Evolutionary conservation across 2,888 invertebrate genomes (phyloP), one percentile per base, ranked within the genome.

Genomic region (Agrotis segetum): DNA sequence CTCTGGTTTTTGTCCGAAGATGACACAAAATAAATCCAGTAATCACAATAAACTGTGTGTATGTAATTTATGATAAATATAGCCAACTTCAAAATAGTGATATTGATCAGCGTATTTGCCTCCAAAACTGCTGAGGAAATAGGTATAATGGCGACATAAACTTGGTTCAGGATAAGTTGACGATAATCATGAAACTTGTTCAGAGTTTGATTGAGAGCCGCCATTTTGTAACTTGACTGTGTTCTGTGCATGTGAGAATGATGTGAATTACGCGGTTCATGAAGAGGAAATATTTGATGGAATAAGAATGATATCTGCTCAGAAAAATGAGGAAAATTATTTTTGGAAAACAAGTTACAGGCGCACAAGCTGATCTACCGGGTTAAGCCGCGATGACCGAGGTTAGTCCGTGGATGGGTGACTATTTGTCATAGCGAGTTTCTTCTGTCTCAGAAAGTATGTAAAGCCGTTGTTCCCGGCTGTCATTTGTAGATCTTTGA

Each of bases 81-180:
- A 70, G 49, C 70, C 40, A 62, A 62, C 64, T 73, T 75, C 46
- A 67, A 81, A 40, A 67, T 74, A 62, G 76, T 47, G 66, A 74
- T 73, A 77, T 80, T 72, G 75, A 82, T 83, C 77, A 72, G 74
- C 73, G 60, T 74, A 68, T 82, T 83, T 76, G 49, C 53, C 50
- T 64, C 58, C 50, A 70, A 66, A 24, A 60, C 65, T 53, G 52
- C 55, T 16, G 58, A 67, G 68, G 64, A 81, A 63, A 67, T 67
- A 53, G 62, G 69, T 74, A 81, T 79, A 81, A 81, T 74, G 52
- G 69, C 59, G 56, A 49, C 52, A 58, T 59, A 73, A 81, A 81
- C 83, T 83, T 78, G 71, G 81, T 83, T 78, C 29, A 11, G 72
- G 82, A 73, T 81, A 74, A 82, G 60, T 81, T 82, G 79, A 71